Conservation (phyloP, 2,113 vertebrate species). For the Empidonax alnorum region DNA sequence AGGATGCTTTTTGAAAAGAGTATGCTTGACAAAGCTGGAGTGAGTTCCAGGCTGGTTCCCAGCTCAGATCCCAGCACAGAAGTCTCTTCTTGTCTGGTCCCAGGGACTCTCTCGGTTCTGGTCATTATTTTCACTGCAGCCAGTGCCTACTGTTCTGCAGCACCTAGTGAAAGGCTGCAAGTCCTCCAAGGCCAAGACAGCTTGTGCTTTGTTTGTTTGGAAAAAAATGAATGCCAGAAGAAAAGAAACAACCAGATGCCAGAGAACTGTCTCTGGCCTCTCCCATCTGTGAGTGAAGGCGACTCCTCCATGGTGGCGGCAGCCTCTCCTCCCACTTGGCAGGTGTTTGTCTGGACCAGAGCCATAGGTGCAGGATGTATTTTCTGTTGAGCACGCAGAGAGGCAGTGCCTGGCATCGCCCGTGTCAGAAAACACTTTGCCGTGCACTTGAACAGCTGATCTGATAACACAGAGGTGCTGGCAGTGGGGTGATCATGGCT, state of each 20-base stretch:
- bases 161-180: not conserved
- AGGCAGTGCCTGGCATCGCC: not conserved
- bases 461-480: not conserved
- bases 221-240: not conserved
- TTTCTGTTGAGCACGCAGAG: not conserved
- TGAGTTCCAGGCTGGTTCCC: not conserved
- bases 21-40: not conserved
- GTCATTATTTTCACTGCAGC: not conserved
- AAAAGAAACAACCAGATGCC: not conserved
- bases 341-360: not conserved
- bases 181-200: not conserved
- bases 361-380: not conserved
- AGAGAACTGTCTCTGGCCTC: not conserved
- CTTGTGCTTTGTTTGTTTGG: not conserved
- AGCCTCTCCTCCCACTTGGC: not conserved
- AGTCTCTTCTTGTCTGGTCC: not conserved
- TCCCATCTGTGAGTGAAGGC: not conserved
- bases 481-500: not conserved
- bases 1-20: not conserved
- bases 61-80: not conserved
- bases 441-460: not conserved
- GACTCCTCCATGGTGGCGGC: not conserved
- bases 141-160: not conserved
- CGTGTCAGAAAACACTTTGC: not conserved
- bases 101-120: not conserved